A percentile compares a stretch with the other conserved stretches of the same genome.
These are phyloP conservation scores for Parascotia fuliginaria DNA, from an alignment of 2,888 invertebrate genomes.

Conservation along the genomic window DNA sequence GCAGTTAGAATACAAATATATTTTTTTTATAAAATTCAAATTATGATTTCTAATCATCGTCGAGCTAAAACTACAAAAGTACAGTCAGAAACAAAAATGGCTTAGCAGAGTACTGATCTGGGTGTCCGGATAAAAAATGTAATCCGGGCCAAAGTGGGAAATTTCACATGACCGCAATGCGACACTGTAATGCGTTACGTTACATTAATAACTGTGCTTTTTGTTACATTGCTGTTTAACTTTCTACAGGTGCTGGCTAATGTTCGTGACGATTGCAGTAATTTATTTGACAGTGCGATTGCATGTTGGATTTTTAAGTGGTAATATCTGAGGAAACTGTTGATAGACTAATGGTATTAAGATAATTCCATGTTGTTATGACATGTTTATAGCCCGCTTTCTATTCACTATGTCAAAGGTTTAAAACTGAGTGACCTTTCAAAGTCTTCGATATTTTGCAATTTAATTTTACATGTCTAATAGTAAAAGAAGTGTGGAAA, in stretches of 20 bases:
- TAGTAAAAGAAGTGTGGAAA: too few relatives aligned
- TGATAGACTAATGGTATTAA: too few relatives aligned
- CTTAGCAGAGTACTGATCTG: slow-evolving; percentile 28
- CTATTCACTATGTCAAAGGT: too few relatives aligned
- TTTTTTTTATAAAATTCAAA: neutral
- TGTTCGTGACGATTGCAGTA: neutral
- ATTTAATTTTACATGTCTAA: too few relatives aligned
- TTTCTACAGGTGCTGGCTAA: slow-evolving; percentile 17
- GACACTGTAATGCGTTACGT: slow-evolving; percentile 44
- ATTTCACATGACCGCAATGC: slow-evolving; percentile 57
- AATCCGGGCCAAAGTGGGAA: slow-evolving; percentile 46
- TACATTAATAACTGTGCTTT: slow-evolving; percentile 47
- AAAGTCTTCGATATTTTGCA: too few relatives aligned
- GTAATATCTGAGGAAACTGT: too few relatives aligned
- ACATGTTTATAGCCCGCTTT: too few relatives aligned
- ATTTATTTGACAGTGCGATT: neutral
- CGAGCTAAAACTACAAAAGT: slow-evolving; percentile 16
- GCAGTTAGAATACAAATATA: too few relatives aligned
- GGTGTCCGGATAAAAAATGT: slow-evolving; percentile 47
- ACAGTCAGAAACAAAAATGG: slow-evolving; percentile 33
- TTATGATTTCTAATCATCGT: slow-evolving; percentile 3
- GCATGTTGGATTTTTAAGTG: neutral
- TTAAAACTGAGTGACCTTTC: too few relatives aligned
- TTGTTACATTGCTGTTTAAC: slow-evolving; percentile 24
- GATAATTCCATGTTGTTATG: too few relatives aligned